Percentiles rank a stretch among this genome's conserved stretches.
Conservation (phyloP, 1,140 invertebrate genomes). For the Zaprionus kolodkinae region DNA sequence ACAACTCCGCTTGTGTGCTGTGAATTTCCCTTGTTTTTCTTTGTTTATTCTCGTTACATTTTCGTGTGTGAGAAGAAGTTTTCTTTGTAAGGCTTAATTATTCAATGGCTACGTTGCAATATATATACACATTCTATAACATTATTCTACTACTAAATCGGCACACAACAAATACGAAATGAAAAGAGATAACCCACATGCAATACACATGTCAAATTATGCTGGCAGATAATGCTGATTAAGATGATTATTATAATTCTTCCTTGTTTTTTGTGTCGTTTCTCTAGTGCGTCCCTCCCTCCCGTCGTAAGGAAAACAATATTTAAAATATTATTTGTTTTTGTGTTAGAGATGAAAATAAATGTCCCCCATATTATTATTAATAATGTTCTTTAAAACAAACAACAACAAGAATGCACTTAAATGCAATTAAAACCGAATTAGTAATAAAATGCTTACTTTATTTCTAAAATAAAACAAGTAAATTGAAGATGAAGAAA, state of each 20-base stretch:
- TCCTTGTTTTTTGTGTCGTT: slow-evolving; percentile 49
- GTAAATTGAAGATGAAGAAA: slow-evolving; percentile 77
- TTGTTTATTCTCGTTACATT: slow-evolving; percentile 10
- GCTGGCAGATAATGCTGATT: slow-evolving; percentile 31
- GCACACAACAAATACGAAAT: slow-evolving; percentile 28
- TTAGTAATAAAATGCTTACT: slow-evolving; percentile 82
- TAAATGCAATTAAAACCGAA: slow-evolving; percentile 69
- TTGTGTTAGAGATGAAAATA: slow-evolving; percentile 69
- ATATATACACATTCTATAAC: slow-evolving; percentile 44
- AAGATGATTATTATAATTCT: slow-evolving; percentile 27
- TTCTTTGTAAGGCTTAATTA: slow-evolving; percentile 55
- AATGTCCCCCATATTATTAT: slow-evolving; percentile 61
- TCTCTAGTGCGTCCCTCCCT: slow-evolving; percentile 37
- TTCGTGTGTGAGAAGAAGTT: slow-evolving; percentile 9
- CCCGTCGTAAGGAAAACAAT: slow-evolving; percentile 57
- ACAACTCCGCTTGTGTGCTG: slow-evolving; percentile 66
- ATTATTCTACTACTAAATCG: slow-evolving; percentile 36
- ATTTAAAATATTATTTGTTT: slow-evolving; percentile 80
- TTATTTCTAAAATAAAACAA: slow-evolving; percentile 83
- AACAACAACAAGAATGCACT: slow-evolving; percentile 56
- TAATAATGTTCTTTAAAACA: slow-evolving; percentile 68
- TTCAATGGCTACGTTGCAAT: slow-evolving; percentile 70
- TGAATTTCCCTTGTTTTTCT: slow-evolving; percentile 60
- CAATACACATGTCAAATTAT: slow-evolving; percentile 50
- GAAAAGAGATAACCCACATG: slow-evolving; percentile 1